phyloP scores from a whole-genome alignment of 2,797 vertebrate genomes.

The Rhinatrema bivittatum region DNA sequence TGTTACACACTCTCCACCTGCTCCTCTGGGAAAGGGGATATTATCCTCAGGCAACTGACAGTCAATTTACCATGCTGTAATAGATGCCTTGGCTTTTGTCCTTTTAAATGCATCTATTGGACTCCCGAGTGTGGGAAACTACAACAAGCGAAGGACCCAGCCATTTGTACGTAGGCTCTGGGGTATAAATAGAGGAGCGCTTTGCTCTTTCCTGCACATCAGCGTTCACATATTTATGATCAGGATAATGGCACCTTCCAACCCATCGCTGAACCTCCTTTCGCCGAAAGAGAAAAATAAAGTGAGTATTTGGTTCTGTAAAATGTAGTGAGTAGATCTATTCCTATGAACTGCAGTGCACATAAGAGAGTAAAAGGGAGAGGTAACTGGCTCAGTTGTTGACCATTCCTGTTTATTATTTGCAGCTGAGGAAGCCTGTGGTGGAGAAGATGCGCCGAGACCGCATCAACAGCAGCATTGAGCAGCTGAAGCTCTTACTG shows the following conservation, averaged over 20 bases:
- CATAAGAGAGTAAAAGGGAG: fast-evolving
- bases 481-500: slow-evolving; percentile 68
- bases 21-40: slow-evolving; percentile 59
- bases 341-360: fast-evolving
- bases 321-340: no score
- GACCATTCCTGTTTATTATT: slow-evolving; percentile 4
- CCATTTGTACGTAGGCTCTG: slow-evolving; percentile 70
- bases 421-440: slow-evolving; percentile 69
- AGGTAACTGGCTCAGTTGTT: not conserved
- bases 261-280: slow-evolving; percentile 51
- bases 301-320: slow-evolving; percentile 42
- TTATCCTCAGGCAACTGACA: slow-evolving; percentile 65
- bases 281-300: slow-evolving; percentile 61
- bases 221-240: slow-evolving; percentile 8
- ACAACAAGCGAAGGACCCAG: slow-evolving; percentile 71
- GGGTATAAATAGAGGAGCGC: slow-evolving; percentile 71
- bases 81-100: slow-evolving; percentile 60
- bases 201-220: slow-evolving; percentile 38
- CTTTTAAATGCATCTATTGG: slow-evolving; percentile 63
- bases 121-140: slow-evolving; percentile 85
- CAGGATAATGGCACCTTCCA: slow-evolving; percentile 57
- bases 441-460: slow-evolving; percentile 69
- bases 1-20: slow-evolving; percentile 59
- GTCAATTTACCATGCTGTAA: slow-evolving; percentile 64
- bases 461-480: slow-evolving; percentile 62